A percentile compares a stretch with the other conserved stretches of the same genome.
Evolutionary conservation across 2,888 invertebrate genomes (phyloP).

Genomic region (Leptarthrus brevirostris): DNA sequence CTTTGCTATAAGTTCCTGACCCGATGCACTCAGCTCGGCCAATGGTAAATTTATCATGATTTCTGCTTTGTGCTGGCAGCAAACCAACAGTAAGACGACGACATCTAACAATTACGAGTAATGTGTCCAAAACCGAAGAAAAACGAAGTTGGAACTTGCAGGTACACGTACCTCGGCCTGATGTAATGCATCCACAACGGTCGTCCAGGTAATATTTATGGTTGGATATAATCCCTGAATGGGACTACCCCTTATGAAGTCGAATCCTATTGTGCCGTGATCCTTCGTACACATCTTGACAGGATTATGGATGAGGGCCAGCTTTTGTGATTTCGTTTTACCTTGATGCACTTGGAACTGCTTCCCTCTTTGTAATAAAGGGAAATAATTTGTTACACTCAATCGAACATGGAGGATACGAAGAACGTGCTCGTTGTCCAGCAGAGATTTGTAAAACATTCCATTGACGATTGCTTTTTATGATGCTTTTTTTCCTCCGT

Average conservation of each 20-base stretch:
- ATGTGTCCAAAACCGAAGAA: not conserved
- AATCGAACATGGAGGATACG: slow-evolving; percentile 7
- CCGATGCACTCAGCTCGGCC: not conserved
- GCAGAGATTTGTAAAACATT: slow-evolving; percentile 10
- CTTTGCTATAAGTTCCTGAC: too few species aligned
- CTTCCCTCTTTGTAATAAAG: not conserved
- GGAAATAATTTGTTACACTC: slow-evolving; percentile 40
- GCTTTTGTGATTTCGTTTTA: slow-evolving; percentile 14
- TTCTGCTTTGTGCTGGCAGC: not conserved
- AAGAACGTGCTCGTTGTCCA: slow-evolving; percentile 14
- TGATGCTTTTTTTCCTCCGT: too few species aligned
- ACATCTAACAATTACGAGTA: slow-evolving; percentile 23
- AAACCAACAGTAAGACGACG: not conserved
- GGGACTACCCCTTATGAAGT: slow-evolving; percentile 19
- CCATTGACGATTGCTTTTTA: not conserved
- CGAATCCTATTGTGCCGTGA: slow-evolving; percentile 23
- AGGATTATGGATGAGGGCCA: slow-evolving; percentile 32
- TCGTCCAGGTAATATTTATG: slow-evolving; percentile 36
- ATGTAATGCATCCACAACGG: slow-evolving; percentile 25
- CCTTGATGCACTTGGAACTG: not conserved
- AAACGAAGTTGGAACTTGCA: not conserved
- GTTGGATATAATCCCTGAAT: slow-evolving; percentile 21
- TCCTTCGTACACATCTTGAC: slow-evolving; percentile 24
- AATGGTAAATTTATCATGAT: slow-evolving; percentile 7
- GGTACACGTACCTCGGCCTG: too few species aligned